A percentile compares a stretch with the other conserved stretches of the same genome.
Evolutionary conservation across 2,888 invertebrate genomes (phyloP).

Genomic region (Mayetiola destructor): DNA sequence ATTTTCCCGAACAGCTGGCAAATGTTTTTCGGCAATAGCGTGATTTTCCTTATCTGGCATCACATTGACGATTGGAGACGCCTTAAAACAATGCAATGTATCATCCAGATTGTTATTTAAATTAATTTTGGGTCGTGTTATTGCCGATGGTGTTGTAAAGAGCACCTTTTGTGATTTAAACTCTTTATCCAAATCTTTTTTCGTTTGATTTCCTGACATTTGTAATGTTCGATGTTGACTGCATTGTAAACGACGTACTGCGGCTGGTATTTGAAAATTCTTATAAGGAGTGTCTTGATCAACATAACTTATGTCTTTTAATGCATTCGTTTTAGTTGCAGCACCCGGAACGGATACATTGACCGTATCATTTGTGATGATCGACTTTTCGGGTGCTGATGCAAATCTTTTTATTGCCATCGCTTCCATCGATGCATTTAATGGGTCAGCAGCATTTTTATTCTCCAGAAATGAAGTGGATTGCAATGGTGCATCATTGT

Average conservation of each 20-base stretch:
- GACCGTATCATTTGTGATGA: not conserved
- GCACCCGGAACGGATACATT: too few species aligned
- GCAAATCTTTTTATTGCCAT: not conserved
- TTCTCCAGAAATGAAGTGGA: not conserved
- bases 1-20: not conserved
- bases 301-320: too few species aligned
- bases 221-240: not conserved
- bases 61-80: not conserved
- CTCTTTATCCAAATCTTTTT: conserved; percentile 24
- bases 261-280: not conserved
- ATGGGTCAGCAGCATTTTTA: not conserved
- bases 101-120: conserved; percentile 22
- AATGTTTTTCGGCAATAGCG: not conserved
- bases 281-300: conserved; percentile 3
- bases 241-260: not conserved
- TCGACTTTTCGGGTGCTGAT: not conserved
- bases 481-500: not conserved
- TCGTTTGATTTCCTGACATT: not conserved
- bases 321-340: too few species aligned
- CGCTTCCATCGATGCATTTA: not conserved
- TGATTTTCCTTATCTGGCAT: not conserved
- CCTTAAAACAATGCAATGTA: not conserved
- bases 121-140: conserved; percentile 26
- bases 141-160: conserved; percentile 33
- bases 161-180: conserved; percentile 33